Evolutionary conservation across 2,888 invertebrate genomes (phyloP), one percentile per base, ranked within the genome.

Genomic region (Eulithis prunata): DNA sequence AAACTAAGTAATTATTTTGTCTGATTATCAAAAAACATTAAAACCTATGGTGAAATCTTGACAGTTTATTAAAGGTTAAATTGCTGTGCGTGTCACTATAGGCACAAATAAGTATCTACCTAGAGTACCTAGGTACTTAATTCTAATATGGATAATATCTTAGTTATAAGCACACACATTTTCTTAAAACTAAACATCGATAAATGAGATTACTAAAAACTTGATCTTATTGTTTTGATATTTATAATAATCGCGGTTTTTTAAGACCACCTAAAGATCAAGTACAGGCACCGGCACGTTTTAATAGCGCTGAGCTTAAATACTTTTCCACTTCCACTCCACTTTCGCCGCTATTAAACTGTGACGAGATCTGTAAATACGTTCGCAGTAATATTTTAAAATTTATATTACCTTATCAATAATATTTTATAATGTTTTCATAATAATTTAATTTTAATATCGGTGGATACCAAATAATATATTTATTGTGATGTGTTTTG

Each of bases 381-480:
- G 12, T 46, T 46, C n/a, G n/a, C 45, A n/a, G n/a, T n/a, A 46
- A 46, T 13, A 21, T 21, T 21, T 21, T 21, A 21, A 21, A 21
- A 21, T 21, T 21, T 21, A 21, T 2, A 1, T 21, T 21, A 21
- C 21, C 14, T 14, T 14, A 47, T 3, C 5, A 14, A 47, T 47
- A 14, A 47, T 14, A 6, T 3, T 47, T 14, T 47, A 13, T 13
- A 14, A 8, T 14, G 3, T 28, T 47, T 51, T 61, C 49, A 14
- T 53, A 49, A 62, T 58, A 67, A 68, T 72, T 68, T 12, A 71
- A 72, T 64, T 71, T 65, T 66, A 63, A 69, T 68, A 69, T 73
- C 76, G 76, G 76, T 74, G 76, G 76, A 76, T 73, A 69, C 65
- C 71, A 68, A 69, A 71, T 70, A 61, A 57, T 47, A 28, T 57